Conservation (phyloP, 2,797 vertebrate species). For the Trachops cirrhosus region DNA sequence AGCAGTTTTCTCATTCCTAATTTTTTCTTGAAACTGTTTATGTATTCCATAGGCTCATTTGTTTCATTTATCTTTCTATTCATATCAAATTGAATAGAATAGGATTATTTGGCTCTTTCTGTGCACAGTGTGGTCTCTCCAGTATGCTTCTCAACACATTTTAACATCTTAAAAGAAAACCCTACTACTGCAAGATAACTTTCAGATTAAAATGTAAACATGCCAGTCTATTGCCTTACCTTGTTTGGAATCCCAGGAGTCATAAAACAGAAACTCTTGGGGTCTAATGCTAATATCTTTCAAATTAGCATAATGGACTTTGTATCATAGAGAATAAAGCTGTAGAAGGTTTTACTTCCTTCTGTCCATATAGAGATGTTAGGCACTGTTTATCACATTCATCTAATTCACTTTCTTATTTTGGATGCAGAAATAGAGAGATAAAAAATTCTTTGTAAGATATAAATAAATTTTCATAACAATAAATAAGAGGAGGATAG, state of each 20-base stretch:
- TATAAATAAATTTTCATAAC: background rate
- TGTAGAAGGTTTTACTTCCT: background rate
- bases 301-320: slow-evolving; percentile 39
- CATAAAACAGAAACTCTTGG: background rate
- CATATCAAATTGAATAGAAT: slow-evolving; percentile 60
- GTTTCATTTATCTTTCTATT: slow-evolving; percentile 59
- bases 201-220: slow-evolving; percentile 61
- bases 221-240: background rate
- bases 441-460: background rate
- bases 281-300: background rate
- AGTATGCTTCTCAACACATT: slow-evolving; percentile 17
- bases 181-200: slow-evolving; percentile 14
- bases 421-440: background rate
- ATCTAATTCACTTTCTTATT: slow-evolving; percentile 11
- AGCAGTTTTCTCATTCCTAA: background rate
- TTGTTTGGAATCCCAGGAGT: slow-evolving; percentile 32
- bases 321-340: background rate
- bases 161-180: slow-evolving; percentile 58
- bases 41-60: slow-evolving; percentile 46
- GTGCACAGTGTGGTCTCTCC: slow-evolving; percentile 1
- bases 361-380: background rate
- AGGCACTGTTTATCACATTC: background rate
- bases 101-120: slow-evolving; percentile 49
- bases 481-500: background rate
- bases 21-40: slow-evolving; percentile 1